phyloP scores from a whole-genome alignment of 2,113 vertebrate species.

The Phylloscopus trochilus region DNA sequence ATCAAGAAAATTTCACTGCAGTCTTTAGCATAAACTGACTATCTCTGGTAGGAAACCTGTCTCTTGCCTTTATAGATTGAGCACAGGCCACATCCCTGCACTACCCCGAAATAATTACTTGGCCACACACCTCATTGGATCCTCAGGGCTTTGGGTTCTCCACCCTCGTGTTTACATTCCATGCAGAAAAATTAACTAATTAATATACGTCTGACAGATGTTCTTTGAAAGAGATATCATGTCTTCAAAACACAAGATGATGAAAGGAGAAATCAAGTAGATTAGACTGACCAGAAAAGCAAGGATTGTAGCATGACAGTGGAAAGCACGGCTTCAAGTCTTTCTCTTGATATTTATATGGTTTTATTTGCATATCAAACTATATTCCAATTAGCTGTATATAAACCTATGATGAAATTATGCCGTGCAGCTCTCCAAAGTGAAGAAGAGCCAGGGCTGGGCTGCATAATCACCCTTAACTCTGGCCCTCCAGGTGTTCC shows the following conservation, averaged over 20 bases:
- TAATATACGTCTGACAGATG: neutral
- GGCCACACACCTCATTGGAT: neutral
- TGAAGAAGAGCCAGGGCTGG: constrained; percentile 6
- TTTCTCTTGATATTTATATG: constrained; percentile 4
- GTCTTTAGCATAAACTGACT: neutral
- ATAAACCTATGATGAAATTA: constrained; percentile 5
- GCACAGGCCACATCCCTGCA: neutral
- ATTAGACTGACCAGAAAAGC: constrained; percentile 47
- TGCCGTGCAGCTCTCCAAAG: neutral
- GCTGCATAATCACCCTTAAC: constrained; percentile 18
- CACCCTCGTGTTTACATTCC: constrained; percentile 3
- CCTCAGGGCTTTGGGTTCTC: neutral
- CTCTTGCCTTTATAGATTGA: neutral
- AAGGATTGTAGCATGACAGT: neutral
- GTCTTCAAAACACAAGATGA: constrained; percentile 11
- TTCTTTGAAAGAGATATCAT: constrained; percentile 5
- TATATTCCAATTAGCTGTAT: neutral
- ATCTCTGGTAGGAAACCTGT: neutral
- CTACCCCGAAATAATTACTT: neutral
- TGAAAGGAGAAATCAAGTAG: neutral
- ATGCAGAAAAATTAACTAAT: neutral
- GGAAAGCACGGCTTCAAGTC: constrained; percentile 3
- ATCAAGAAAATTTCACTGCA: neutral
- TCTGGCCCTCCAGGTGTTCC: constrained; percentile 36
- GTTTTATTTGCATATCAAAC: constrained; percentile 46